These are phyloP conservation scores for Oegoconia quadripuncta DNA, from an alignment of 2,888 invertebrate species.

Conservation along the genomic window DNA sequence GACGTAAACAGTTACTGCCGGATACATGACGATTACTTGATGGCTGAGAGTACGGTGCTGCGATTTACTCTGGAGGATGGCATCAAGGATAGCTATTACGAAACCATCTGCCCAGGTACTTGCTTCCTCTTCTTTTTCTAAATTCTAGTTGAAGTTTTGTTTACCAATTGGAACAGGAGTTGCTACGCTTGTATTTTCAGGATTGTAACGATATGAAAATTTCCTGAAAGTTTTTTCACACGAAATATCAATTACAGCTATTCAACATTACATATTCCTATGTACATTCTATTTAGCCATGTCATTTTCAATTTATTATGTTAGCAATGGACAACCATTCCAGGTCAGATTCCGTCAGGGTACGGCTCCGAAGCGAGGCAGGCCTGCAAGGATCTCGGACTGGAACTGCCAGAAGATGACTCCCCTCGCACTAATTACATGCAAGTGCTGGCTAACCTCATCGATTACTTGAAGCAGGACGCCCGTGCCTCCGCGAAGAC, in stretches of 20 bases:
- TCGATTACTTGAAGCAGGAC: slow-evolving; percentile 51
- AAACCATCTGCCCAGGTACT: slow-evolving; percentile 53
- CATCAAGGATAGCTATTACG: slow-evolving; percentile 48
- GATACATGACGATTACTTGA: slow-evolving; percentile 31
- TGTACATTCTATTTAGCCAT: too few relatives aligned
- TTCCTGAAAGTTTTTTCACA: too few relatives aligned
- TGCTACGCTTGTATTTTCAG: too few relatives aligned
- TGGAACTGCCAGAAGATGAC: slow-evolving; percentile 48
- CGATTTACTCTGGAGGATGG: slow-evolving; percentile 54
- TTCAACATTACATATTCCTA: too few relatives aligned
- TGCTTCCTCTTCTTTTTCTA: too few relatives aligned
- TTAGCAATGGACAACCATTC: background rate
- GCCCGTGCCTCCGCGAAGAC: slow-evolving; percentile 18
- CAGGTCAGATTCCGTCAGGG: slow-evolving; percentile 54
- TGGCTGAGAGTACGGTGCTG: slow-evolving; percentile 52
- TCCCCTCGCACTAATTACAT: slow-evolving; percentile 33
- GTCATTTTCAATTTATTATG: too few relatives aligned
- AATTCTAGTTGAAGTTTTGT: too few relatives aligned
- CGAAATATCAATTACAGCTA: too few relatives aligned
- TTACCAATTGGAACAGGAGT: too few relatives aligned
- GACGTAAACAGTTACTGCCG: slow-evolving; percentile 60
- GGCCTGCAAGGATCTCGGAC: slow-evolving; percentile 38
- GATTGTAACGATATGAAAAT: too few relatives aligned
- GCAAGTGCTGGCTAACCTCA: slow-evolving; percentile 30
- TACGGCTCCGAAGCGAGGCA: slow-evolving; percentile 54